These are phyloP conservation scores for Nasonia giraulti DNA, from an alignment of 1,140 invertebrate genomes.

Conservation along the genomic window DNA sequence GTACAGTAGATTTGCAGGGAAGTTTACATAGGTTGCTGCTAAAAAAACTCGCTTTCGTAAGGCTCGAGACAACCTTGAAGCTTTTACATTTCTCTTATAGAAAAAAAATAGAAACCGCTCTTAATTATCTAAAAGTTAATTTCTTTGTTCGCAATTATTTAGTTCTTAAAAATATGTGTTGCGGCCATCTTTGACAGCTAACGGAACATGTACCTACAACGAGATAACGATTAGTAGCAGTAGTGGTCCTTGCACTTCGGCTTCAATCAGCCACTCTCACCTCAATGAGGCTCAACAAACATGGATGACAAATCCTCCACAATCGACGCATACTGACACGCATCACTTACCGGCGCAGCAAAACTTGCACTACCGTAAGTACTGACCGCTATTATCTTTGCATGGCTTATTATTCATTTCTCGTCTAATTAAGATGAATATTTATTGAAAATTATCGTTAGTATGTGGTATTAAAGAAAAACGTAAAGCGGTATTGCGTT, in stretches of 20 bases:
- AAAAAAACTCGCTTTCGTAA: too few relatives aligned
- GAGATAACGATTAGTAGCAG: constrained; percentile 63
- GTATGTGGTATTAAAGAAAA: too few relatives aligned
- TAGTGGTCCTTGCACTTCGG: constrained; percentile 59
- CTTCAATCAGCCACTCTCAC: neutral
- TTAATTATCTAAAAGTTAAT: too few relatives aligned
- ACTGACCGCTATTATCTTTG: constrained; percentile 38
- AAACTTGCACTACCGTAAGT: constrained; percentile 73
- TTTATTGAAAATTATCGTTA: too few relatives aligned
- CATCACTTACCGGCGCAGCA: constrained; percentile 48
- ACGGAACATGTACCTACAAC: constrained; percentile 71
- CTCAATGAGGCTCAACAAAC: constrained; percentile 60
- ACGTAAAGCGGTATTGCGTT: too few relatives aligned
- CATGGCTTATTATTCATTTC: neutral
- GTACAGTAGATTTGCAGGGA: too few relatives aligned
- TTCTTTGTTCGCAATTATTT: too few relatives aligned
- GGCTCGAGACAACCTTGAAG: too few relatives aligned
- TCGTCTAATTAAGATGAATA: too few relatives aligned
- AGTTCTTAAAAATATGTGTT: constrained; percentile 60
- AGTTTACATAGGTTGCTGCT: neutral
- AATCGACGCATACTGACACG: too few relatives aligned
- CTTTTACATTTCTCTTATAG: too few relatives aligned
- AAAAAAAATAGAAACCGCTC: too few relatives aligned
- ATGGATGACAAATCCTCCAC: constrained; percentile 68
- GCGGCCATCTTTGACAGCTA: constrained; percentile 65